Conservation (phyloP, 2,888 invertebrate genomes). For the Amaurobius ferox region DNA sequence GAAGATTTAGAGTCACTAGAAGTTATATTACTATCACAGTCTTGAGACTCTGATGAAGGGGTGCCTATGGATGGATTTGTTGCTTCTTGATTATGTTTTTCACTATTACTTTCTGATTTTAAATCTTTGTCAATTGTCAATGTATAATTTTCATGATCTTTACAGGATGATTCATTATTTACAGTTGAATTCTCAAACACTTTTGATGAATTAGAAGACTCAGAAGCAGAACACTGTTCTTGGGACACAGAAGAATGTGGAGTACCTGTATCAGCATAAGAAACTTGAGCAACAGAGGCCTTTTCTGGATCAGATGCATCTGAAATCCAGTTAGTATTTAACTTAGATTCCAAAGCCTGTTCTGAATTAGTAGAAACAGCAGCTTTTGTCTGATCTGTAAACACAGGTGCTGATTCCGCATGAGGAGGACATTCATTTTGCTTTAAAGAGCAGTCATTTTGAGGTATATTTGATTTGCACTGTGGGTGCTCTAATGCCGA, state of each 20-base stretch:
- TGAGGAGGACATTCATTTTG: conserved; percentile 56
- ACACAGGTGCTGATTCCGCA: conserved; percentile 61
- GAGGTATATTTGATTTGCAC: conserved; percentile 28
- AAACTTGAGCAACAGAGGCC: conserved; percentile 1
- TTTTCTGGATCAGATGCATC: neutral
- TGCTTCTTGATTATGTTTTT: conserved; percentile 4
- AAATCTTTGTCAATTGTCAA: neutral
- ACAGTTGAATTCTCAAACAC: neutral
- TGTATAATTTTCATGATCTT: conserved; percentile 4
- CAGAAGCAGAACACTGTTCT: neutral
- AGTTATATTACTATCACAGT: conserved; percentile 12
- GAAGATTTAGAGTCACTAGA: conserved; percentile 15
- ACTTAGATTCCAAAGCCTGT: conserved; percentile 52
- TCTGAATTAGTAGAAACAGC: conserved; percentile 63
- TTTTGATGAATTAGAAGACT: neutral
- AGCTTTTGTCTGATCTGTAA: conserved; percentile 60
- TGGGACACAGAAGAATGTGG: conserved; percentile 1
- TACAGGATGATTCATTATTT: conserved; percentile 1
- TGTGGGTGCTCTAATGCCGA: conserved; percentile 22
- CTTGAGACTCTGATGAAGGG: neutral
- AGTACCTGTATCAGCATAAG: conserved; percentile 9
- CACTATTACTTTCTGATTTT: neutral
- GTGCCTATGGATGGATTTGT: conserved; percentile 12
- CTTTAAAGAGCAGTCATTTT: conserved; percentile 21
- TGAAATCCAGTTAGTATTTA: conserved; percentile 2